Base-by-base conservation (phyloP, 2,797 vertebrate species). In the Pithecia hirsuta region DNA sequence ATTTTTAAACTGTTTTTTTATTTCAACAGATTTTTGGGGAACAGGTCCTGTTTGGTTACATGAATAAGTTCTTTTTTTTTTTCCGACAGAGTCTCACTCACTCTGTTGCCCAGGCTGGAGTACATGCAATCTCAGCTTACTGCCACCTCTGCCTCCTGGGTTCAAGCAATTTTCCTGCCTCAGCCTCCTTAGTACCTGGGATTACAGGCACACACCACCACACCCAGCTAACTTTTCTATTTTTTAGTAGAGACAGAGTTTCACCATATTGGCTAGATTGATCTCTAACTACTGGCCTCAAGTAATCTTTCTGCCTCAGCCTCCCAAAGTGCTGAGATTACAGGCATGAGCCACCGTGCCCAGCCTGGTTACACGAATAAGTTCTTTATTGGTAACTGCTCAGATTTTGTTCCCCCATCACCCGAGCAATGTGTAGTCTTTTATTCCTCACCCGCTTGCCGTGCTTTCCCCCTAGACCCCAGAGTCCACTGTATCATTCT, bases 391-490 rank as follows among this genome's bases (percentile, higher is more conserved):
- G 61, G 4, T n/a, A 17, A 67, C 17, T 67, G 33, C 33, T 67
- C 7, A 67, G 33, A 67, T 67, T 67, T 67, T 67, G 61, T 3
- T 67, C 15, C n/a, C 15, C 61, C 33, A n/a, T 67, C 61, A 67
- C 33, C 61, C 0, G 4, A 67, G 30, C 33, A 67, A 15, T 33
- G 61, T 19, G 15, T 19, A 67, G 61, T 19, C 30, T 67, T 67
- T 67, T 17, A 67, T 67, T 67, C 15, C 7, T 67, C 61, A 67
- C 15, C 33, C 61, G 15, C 61, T 67, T 64, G 33, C 61, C 1
- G 4, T 0, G 1, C 33, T n/a, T 67, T 67, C 61, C 15, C 61
- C 15, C 0, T 0, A n/a, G 30, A 19, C 61, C 61, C 33, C 15
- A 19, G 17, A 67, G 30, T 67, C 61, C 0, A 0, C 33, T 33